A percentile compares a stretch with the other conserved stretches of the same genome.
Evolutionary conservation across 2,888 invertebrate species (phyloP).

Genomic region (Amphimallon solstitiale): DNA sequence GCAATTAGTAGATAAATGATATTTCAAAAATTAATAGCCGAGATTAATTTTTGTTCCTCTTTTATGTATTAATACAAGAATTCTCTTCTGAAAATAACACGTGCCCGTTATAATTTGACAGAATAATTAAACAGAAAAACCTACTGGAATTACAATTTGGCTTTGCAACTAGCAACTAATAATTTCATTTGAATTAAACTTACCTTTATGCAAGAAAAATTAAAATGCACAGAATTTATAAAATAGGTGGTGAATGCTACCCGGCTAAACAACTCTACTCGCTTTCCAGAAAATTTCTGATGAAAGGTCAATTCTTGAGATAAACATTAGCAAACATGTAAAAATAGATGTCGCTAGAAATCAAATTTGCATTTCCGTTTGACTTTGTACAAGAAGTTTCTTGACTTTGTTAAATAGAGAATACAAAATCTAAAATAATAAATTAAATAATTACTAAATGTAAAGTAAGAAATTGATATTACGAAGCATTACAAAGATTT

Average conservation of each 20-base stretch:
- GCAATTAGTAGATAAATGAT: too few species aligned
- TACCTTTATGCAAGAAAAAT: conserved; percentile 21
- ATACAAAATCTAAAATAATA: too few species aligned
- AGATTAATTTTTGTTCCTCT: not conserved
- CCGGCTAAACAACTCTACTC: conserved; percentile 1
- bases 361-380: too few species aligned
- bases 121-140: not conserved
- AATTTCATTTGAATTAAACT: not conserved
- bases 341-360: conserved; percentile 17
- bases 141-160: not conserved
- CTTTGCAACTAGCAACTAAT: not conserved
- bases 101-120: conserved; percentile 4
- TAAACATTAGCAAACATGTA: not conserved
- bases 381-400: too few species aligned
- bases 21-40: not conserved
- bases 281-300: conserved; percentile 35
- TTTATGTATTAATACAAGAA: not conserved
- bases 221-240: not conserved
- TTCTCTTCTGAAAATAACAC: not conserved
- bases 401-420: too few species aligned
- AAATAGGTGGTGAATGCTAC: conserved; percentile 1
- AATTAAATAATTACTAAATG: too few species aligned
- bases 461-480: too few species aligned
- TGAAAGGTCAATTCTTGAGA: conserved; percentile 18
- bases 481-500: too few species aligned